These are phyloP conservation scores for Corynorhinus townsendii DNA, from an alignment of 2,113 vertebrate species.

Conservation along the genomic window DNA sequence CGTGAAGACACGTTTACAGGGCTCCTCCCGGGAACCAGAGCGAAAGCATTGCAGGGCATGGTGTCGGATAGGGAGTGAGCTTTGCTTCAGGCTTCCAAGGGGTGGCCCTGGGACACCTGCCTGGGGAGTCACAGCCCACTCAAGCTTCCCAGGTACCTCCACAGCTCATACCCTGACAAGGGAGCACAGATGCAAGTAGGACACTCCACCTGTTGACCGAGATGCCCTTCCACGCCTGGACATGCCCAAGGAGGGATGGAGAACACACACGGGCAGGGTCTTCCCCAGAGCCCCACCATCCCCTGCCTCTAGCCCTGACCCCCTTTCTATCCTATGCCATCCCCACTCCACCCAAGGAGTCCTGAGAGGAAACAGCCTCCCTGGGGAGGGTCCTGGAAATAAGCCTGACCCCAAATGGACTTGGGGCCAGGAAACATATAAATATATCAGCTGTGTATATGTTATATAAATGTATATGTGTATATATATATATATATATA, in stretches of 20 bases:
- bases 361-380: not conserved
- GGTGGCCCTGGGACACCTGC: not conserved
- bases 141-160: not conserved
- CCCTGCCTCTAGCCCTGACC: not conserved
- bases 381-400: not conserved
- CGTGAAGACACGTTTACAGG: too few relatives aligned
- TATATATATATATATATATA: conserved; percentile 78
- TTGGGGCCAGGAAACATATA: conserved; percentile 47
- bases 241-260: not conserved
- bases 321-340: not conserved
- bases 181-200: not conserved
- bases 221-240: not conserved
- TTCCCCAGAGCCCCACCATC: not conserved
- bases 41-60: not conserved
- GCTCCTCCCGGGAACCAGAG: not conserved
- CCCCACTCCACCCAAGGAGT: not conserved
- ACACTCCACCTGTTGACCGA: not conserved
- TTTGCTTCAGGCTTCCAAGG: not conserved
- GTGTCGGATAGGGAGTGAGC: too few relatives aligned
- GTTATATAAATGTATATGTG: conserved; percentile 54
- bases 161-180: not conserved
- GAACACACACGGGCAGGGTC: not conserved
- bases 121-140: not conserved
- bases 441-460: conserved; percentile 76
- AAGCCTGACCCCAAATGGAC: not conserved